Evolutionary conservation across 2,888 invertebrate species (phyloP), one percentile per base, ranked within the genome.

Genomic region (Choreutis nemorana): DNA sequence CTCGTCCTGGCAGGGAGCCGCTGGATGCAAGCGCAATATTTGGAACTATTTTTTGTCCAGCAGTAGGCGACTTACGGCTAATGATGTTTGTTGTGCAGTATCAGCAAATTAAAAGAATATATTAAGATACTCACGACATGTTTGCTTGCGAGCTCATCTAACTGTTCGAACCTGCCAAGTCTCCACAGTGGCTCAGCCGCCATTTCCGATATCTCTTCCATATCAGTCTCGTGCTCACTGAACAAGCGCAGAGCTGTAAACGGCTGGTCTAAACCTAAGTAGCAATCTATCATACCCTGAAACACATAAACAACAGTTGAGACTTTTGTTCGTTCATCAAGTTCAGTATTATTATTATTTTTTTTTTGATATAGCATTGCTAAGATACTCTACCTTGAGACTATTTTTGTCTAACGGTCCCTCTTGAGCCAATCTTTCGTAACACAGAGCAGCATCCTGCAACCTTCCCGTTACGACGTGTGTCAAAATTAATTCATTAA

Each of bases 151-250:
- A 89, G 50, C 22, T 83, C 67, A 9, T 90, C 87, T 5, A 97
- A 72, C 40, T 90, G 86, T 12, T 91, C 88, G 70, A 91, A 97
- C 40, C 87, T 83, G 1, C 91, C 89, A 12, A 97, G 75, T 30
- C 92, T 86, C 93, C 95, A 94, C 15, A 94, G 80, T 0, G 95
- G 87, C 58, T 97, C 96, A 1, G 92, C 87, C 32, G 93, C 80
- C 32, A 87, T 61, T 37, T 85, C 84, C 35, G 81, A 79, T 41
- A 83, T 81, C 16, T 81, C 81, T 23, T 83, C 81, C 8, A 5
- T 8, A 0, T 83, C 82, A 5, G 81, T 73, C 26, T 85, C 81
- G 43, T 89, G 85, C 32, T 77, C 72, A 34, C 63, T 72, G 2
- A 89, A 83, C 36, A 94, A 82, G 10, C 87, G 82, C 39, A 90